Percentiles rank a stretch among this genome's conserved stretches.
Conservation (phyloP, 2,797 vertebrate genomes). For the Callimico goeldii region DNA sequence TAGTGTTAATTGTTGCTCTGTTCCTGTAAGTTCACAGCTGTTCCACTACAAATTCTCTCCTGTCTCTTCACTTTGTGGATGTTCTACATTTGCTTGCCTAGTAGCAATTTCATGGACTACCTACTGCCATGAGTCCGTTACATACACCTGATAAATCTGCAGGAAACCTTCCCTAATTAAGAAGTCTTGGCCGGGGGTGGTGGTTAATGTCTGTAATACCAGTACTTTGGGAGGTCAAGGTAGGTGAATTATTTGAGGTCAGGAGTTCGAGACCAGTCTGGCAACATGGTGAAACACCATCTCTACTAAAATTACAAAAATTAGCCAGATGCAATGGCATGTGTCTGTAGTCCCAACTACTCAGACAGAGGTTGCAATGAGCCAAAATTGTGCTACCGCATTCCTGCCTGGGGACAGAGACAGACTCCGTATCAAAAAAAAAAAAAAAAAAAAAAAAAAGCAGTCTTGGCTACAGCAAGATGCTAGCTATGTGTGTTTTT, state of each 20-base stretch:
- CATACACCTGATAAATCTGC: background rate
- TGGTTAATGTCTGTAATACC: too few relatives aligned
- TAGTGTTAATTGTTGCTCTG: background rate
- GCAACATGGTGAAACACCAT: too few relatives aligned
- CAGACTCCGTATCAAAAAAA: too few relatives aligned
- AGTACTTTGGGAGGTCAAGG: too few relatives aligned
- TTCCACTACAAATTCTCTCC: background rate
- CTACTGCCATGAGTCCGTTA: background rate
- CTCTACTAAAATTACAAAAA: too few relatives aligned
- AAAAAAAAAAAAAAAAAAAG: background rate
- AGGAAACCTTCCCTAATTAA: background rate
- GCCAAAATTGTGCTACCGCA: too few relatives aligned
- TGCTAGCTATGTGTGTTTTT: background rate
- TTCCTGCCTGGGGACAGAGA: too few relatives aligned
- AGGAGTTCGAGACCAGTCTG: too few relatives aligned
- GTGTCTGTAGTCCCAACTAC: too few relatives aligned
- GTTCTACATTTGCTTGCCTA: background rate
- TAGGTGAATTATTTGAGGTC: too few relatives aligned
- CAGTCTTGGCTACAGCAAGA: background rate
- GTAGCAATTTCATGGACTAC: background rate
- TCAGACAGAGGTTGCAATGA: too few relatives aligned
- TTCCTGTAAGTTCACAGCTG: background rate
- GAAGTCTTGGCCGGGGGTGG: fast-evolving
- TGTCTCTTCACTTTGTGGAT: background rate
- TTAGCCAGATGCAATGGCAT: too few relatives aligned